A percentile compares a stretch with the other conserved stretches of the same genome.
These are phyloP conservation scores for Urocynchramus pylzowi DNA, from an alignment of 2,113 vertebrate genomes.

Conservation along the genomic window DNA sequence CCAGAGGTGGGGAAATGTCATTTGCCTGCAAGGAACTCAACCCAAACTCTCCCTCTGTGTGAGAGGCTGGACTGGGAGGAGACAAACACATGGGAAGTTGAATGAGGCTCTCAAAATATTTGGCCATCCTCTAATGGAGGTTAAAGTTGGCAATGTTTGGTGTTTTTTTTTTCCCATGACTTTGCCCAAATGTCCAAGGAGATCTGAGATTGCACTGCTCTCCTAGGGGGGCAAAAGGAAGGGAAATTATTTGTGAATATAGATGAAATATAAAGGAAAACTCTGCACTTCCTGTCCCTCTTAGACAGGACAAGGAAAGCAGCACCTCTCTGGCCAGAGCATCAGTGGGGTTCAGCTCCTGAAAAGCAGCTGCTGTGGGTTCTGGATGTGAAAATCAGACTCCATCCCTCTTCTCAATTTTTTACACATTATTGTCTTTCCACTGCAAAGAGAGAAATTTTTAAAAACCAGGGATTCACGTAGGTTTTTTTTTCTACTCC, in stretches of 20 bases:
- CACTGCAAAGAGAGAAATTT: background rate
- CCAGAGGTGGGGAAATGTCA: background rate
- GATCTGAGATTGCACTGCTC: background rate
- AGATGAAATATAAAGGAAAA: background rate
- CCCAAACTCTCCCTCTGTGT: background rate
- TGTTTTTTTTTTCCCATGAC: background rate
- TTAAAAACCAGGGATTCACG: rapidly evolving
- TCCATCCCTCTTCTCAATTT: background rate
- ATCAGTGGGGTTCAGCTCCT: background rate
- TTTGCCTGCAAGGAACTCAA: background rate
- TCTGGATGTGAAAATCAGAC: background rate
- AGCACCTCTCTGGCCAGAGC: background rate
- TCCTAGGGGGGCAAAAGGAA: background rate
- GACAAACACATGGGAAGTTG: background rate
- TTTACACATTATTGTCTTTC: background rate
- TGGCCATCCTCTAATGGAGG: background rate
- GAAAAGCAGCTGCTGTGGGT: background rate
- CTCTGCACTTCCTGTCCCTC: background rate
- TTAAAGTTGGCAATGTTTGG: background rate
- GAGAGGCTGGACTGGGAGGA: background rate
- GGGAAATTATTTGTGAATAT: background rate
- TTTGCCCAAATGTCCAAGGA: background rate
- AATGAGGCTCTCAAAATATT: background rate
- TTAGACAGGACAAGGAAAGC: background rate
- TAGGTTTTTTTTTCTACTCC: background rate